Conservation (phyloP, 2,797 vertebrate species). For the Danio choprae region DNA sequence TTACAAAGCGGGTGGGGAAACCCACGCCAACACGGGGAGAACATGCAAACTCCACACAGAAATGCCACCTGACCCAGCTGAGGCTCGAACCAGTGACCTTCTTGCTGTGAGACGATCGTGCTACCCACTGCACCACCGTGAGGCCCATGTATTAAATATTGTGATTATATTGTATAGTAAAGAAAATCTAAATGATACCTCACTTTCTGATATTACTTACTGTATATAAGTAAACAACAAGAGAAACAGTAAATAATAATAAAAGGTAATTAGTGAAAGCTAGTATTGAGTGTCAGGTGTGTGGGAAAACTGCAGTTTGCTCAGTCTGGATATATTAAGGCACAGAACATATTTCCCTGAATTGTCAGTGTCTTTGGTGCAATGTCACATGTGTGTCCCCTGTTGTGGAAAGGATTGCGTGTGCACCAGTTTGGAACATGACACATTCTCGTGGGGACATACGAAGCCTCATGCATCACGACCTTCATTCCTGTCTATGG, state of each 20-base stretch:
- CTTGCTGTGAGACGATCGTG: too few species aligned
- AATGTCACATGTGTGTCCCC: constrained; percentile 34
- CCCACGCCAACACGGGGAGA: too few species aligned
- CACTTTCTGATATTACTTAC: background rate
- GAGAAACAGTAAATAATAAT: too few species aligned
- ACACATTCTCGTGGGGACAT: constrained; percentile 32
- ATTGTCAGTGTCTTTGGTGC: constrained; percentile 23
- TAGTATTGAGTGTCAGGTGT: background rate
- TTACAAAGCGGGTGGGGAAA: too few species aligned
- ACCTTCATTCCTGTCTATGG: constrained; percentile 15
- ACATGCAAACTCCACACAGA: too few species aligned
- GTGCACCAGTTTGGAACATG: constrained; percentile 46
- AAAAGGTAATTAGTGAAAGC: background rate
- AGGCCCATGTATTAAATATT: background rate
- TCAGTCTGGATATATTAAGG: background rate
- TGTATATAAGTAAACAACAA: background rate
- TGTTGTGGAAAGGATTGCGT: constrained; percentile 46
- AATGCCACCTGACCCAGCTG: too few species aligned
- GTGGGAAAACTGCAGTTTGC: background rate
- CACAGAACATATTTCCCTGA: constrained; percentile 8
- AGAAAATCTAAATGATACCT: background rate
- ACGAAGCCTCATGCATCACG: constrained; percentile 21
- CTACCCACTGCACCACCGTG: too few species aligned
- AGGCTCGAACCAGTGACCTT: too few species aligned
- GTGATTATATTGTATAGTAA: background rate